Evolutionary conservation across 64 coral and sea anemone species (phyloP).

Genomic region (Platygyra sinensis): DNA sequence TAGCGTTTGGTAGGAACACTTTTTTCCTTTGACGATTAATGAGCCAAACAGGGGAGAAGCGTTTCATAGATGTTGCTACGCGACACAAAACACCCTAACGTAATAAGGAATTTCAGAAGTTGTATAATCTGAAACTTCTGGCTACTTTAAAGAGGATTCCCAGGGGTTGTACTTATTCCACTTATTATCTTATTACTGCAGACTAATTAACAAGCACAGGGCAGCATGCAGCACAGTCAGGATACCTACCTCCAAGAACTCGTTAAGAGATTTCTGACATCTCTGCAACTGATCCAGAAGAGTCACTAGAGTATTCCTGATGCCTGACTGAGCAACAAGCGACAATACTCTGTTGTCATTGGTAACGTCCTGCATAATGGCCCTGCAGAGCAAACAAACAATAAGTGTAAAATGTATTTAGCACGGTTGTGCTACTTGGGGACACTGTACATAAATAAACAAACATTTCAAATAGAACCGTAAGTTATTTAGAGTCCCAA

Average conservation of each 20-base stretch:
- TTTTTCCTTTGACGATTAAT: too few relatives aligned
- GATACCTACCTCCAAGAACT: slow-evolving; percentile 90
- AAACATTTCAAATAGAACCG: too few relatives aligned
- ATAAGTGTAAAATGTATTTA: too few relatives aligned
- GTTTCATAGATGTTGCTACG: too few relatives aligned
- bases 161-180: not conserved
- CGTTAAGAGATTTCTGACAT: slow-evolving; percentile 99
- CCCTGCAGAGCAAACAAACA: slow-evolving; percentile 37
- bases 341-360: slow-evolving; percentile 94
- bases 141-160: too few relatives aligned
- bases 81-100: not conserved
- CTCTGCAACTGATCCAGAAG: slow-evolving; percentile 96
- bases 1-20: too few relatives aligned
- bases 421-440: too few relatives aligned
- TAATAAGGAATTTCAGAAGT: not conserved
- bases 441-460: too few relatives aligned
- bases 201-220: not conserved
- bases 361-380: slow-evolving; percentile 91
- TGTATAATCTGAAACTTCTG: too few relatives aligned
- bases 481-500: not conserved
- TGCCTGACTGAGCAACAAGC: slow-evolving; percentile 82
- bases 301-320: slow-evolving; percentile 85
- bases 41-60: too few relatives aligned
- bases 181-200: not conserved
- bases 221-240: not conserved